Conservation (phyloP, 2,888 invertebrate genomes). For the Macrosiphum euphorbiae region DNA sequence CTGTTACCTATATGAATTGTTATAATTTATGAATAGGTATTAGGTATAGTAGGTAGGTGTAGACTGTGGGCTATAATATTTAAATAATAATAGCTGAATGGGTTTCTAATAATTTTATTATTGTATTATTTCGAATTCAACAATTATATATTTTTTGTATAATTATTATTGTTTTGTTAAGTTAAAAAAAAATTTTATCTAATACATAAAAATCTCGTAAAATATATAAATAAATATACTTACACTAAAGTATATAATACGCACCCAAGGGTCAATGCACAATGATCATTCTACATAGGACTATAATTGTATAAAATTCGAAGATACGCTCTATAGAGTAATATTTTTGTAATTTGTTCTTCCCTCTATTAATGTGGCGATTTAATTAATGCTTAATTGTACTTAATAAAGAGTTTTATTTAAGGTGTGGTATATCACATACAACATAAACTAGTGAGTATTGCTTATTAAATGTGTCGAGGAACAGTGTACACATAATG, state of each 20-base stretch:
- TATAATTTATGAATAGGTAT: neutral
- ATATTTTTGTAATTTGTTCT: neutral
- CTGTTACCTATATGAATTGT: neutral
- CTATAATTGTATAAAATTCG: neutral
- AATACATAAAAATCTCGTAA: neutral
- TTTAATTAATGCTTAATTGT: conserved; percentile 8
- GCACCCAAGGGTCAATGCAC: neutral
- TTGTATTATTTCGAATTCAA: too few relatives aligned
- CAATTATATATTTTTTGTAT: neutral
- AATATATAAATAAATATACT: neutral
- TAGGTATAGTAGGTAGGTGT: neutral
- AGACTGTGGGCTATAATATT: neutral
- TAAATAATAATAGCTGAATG: neutral
- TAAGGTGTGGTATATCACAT: conserved; percentile 1
- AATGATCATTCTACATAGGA: too few relatives aligned
- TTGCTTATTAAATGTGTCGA: neutral
- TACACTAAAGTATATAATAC: neutral
- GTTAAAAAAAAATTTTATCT: neutral
- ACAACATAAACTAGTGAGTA: neutral
- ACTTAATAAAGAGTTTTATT: conserved; percentile 11
- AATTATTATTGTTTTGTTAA: neutral
- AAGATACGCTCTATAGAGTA: neutral
- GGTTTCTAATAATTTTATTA: too few relatives aligned
- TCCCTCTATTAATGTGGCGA: neutral
- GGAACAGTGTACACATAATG: neutral